phyloP scores from a whole-genome alignment of 2,888 invertebrate genomes.

The Hemaris fuciformis region DNA sequence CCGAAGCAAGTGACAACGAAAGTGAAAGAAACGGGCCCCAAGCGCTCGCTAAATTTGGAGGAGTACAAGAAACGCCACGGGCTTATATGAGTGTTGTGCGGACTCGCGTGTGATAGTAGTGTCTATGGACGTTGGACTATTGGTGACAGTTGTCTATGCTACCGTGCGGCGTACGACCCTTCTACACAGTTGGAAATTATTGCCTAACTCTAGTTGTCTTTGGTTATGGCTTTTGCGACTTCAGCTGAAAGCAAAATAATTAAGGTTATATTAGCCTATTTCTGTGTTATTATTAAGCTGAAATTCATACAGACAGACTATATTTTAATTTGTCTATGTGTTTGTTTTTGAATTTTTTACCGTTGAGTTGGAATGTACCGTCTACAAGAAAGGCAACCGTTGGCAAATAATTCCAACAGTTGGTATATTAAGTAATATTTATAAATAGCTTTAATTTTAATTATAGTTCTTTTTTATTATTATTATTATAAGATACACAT shows the following conservation, averaged over 20 bases:
- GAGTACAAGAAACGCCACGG: conserved; percentile 97
- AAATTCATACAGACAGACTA: no score
- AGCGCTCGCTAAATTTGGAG: conserved; percentile 92
- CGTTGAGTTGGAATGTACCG: not conserved
- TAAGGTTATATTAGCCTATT: no score
- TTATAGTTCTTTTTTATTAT: no score
- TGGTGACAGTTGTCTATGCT: conserved; percentile 1
- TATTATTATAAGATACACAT: not conserved
- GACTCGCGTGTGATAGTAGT: not conserved
- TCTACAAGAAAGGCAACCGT: not conserved
- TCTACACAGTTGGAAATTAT: not conserved
- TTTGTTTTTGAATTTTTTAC: no score
- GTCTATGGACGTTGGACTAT: not conserved
- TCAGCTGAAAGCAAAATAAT: no score
- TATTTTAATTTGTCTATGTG: no score
- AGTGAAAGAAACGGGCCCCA: conserved; percentile 90
- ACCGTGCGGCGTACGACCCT: not conserved
- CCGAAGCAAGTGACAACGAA: conserved; percentile 87
- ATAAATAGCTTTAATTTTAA: conserved; percentile 8
- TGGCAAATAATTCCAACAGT: not conserved
- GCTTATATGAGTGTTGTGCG: conserved; percentile 83
- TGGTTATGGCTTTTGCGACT: no score
- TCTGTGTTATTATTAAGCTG: no score
- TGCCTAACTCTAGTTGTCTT: not conserved
- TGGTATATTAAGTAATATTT: not conserved